Conservation (phyloP, 2,888 invertebrate species). For the Hydrotaea diabolus region DNA sequence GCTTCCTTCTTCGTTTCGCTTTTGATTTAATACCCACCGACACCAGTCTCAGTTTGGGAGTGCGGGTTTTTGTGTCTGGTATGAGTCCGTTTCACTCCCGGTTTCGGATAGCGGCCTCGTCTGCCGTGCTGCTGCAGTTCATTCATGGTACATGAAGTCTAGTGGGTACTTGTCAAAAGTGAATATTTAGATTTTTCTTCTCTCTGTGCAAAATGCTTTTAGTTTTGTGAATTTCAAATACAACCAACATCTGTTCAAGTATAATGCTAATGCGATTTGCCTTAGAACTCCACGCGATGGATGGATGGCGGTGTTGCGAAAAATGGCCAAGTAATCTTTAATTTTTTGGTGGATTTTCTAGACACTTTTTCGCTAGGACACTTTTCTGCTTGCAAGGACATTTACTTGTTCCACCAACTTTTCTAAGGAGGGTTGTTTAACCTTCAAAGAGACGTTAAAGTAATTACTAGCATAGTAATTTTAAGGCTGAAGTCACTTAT, state of each 20-base stretch:
- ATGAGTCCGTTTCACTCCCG: background rate
- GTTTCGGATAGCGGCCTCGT: background rate
- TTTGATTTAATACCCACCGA: slow-evolving; percentile 62
- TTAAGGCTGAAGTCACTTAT: too few relatives aligned
- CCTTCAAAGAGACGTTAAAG: too few relatives aligned
- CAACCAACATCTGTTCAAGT: slow-evolving; percentile 80
- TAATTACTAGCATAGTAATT: too few relatives aligned
- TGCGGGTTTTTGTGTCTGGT: background rate
- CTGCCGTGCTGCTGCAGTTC: slow-evolving; percentile 1
- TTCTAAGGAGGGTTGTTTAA: too few relatives aligned
- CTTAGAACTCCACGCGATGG: background rate
- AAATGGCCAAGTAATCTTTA: background rate
- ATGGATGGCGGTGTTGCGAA: background rate
- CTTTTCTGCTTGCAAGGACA: too few relatives aligned
- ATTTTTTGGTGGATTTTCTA: slow-evolving; percentile 7
- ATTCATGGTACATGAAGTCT: slow-evolving; percentile 19
- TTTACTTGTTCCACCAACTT: background rate
- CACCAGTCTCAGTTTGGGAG: background rate
- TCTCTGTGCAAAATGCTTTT: slow-evolving; percentile 74
- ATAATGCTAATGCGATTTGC: slow-evolving; percentile 74
- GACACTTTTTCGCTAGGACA: background rate
- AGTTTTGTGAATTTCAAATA: slow-evolving; percentile 80
- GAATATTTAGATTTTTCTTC: slow-evolving; percentile 36
- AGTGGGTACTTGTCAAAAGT: slow-evolving; percentile 49
- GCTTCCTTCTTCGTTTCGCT: slow-evolving; percentile 31